These are phyloP conservation scores for Dicycla oo DNA, from an alignment of 2,888 invertebrate genomes.

Conservation along the genomic window DNA sequence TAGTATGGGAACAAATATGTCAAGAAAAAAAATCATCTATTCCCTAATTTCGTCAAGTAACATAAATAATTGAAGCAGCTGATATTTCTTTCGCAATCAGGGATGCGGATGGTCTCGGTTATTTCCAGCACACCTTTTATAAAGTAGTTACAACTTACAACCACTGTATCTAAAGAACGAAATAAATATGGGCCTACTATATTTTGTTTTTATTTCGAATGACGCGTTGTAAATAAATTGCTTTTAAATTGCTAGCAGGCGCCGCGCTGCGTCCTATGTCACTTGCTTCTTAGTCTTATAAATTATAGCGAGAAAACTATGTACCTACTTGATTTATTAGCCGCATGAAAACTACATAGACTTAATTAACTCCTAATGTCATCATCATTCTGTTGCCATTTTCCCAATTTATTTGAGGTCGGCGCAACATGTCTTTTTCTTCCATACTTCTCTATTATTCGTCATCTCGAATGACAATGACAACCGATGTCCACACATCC, in stretches of 20 bases:
- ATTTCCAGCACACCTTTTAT: not conserved
- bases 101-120: too few relatives aligned
- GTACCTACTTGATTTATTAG: not conserved
- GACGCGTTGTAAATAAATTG: conserved; percentile 5
- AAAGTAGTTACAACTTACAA: not conserved
- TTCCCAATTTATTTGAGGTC: not conserved
- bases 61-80: not conserved
- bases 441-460: not conserved
- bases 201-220: not conserved
- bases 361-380: not conserved
- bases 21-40: too few relatives aligned
- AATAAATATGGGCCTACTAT: too few relatives aligned
- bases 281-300: not conserved
- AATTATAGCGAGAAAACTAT: not conserved
- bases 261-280: not conserved
- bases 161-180: too few relatives aligned
- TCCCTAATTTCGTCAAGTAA: not conserved
- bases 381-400: not conserved
- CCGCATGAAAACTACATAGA: not conserved
- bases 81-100: not conserved
- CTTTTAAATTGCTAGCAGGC: conserved; percentile 14
- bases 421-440: not conserved
- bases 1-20: not conserved
- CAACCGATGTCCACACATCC: too few relatives aligned
- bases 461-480: not conserved